Base-by-base conservation (phyloP, 2,797 vertebrate genomes). In the Gallirallus australis region DNA sequence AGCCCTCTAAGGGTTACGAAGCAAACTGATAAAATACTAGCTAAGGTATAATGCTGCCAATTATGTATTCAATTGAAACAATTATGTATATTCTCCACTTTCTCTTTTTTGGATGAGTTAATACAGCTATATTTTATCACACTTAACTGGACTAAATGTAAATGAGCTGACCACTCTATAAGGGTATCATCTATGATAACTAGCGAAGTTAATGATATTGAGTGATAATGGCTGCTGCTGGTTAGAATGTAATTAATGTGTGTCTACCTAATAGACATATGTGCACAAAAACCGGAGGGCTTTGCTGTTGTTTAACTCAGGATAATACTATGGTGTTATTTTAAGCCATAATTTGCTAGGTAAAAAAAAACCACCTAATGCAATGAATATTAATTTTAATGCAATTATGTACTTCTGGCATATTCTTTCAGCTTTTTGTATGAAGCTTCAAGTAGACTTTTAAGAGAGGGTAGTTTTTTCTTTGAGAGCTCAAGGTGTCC, bases 1-100 rank as follows among this genome's bases (percentile, higher is more conserved):
- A 89, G 96, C 94, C 96, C 96, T 86, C 96, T 97, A 94, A 84
- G 71, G 94, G 94, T 88, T 78, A 76, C 45, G 86, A 52, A 90
- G 60, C 19, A 96, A 79, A 88, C 39, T 56, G 54, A 61, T 45
- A 45, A 45, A 45, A 19, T 93, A 63, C 70, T 64, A 81, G 31
- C 52, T 52, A 60, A 82, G 53, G 45, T 4, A 30, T 2, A 83
- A 61, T 48, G 56, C 5, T 20, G 27, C 6, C n/a, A 79, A 25
- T 72, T 81, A 78, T 2, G 28, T 61, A 91, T 61, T 59, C 87
- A 81, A 86, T 47, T 59, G 35, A 90, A 90, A 86, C 17, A 76
- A 59, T 39, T 27, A 28, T 12, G 6, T 31, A 40, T 77, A 66
- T 77, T 80, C 11, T 56, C 40, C 28, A 54, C 20, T 80, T 73